A percentile compares a stretch with the other conserved stretches of the same genome.
These are phyloP conservation scores for Drosophila nannoptera DNA, from an alignment of 1,140 invertebrate species.

Conservation along the genomic window DNA sequence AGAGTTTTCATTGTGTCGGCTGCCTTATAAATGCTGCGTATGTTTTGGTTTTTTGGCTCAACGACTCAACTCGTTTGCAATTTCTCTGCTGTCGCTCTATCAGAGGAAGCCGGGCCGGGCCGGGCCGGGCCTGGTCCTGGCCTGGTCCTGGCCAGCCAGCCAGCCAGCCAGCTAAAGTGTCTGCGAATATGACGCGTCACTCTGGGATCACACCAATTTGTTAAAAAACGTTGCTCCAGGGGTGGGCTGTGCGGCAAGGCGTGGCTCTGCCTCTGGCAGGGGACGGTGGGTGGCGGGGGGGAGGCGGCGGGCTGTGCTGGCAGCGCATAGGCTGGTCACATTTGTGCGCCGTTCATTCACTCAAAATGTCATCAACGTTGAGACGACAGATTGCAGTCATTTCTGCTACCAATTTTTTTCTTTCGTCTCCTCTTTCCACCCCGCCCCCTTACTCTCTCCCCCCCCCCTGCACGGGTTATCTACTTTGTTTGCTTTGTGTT, in stretches of 20 bases:
- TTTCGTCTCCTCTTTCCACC: neutral
- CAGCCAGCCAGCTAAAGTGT: slow-evolving; percentile 57
- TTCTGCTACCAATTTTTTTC: slow-evolving; percentile 61
- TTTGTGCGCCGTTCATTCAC: slow-evolving; percentile 69
- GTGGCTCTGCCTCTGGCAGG: too few species aligned
- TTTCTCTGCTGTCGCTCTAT: slow-evolving; percentile 74
- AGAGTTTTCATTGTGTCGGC: slow-evolving; percentile 61
- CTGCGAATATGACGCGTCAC: slow-evolving; percentile 75
- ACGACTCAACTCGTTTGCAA: slow-evolving; percentile 75
- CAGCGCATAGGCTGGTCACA: slow-evolving; percentile 58
- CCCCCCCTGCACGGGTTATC: slow-evolving; percentile 48
- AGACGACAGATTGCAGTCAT: slow-evolving; percentile 77
- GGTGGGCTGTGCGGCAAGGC: neutral
- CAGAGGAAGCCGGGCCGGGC: slow-evolving; percentile 34
- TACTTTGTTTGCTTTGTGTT: slow-evolving; percentile 46
- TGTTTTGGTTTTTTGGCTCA: slow-evolving; percentile 77
- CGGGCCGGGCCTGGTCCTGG: neutral
- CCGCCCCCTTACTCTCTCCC: neutral
- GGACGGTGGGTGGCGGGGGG: too few species aligned
- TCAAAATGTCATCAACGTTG: slow-evolving; percentile 76
- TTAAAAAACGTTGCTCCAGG: slow-evolving; percentile 58
- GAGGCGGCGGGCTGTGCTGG: neutral
- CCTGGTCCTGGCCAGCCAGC: slow-evolving; percentile 14
- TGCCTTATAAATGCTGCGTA: slow-evolving; percentile 76
- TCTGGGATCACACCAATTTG: slow-evolving; percentile 75